Conservation (phyloP, 2,888 invertebrate species). For the Ochropleura leucogaster region DNA sequence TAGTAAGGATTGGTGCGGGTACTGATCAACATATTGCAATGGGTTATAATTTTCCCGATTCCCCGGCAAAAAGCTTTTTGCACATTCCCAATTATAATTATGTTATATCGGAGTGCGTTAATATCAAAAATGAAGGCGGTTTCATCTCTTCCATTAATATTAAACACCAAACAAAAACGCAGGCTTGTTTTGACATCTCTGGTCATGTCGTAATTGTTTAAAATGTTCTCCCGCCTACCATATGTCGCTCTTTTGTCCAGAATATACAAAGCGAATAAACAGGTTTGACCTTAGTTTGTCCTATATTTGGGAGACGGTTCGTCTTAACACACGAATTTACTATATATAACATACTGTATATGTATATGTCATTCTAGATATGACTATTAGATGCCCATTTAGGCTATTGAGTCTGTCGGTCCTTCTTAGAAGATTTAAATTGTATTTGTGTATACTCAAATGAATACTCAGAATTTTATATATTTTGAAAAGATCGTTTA, state of each 20-base stretch:
- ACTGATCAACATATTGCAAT: background rate
- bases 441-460: too few species aligned
- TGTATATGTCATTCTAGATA: too few species aligned
- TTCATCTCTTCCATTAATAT: constrained; percentile 10
- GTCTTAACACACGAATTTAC: background rate
- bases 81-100: background rate
- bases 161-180: constrained; percentile 24
- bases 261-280: constrained; percentile 69
- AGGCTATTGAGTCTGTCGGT: background rate
- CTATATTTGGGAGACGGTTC: constrained; percentile 32
- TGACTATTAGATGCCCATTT: constrained; percentile 9
- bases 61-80: background rate
- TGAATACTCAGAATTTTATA: too few species aligned
- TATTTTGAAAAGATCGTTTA: too few species aligned
- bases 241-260: constrained; percentile 70
- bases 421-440: background rate
- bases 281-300: constrained; percentile 43
- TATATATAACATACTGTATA: background rate
- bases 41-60: background rate
- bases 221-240: constrained; percentile 76
- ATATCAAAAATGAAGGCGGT: background rate
- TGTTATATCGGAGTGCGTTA: background rate
- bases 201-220: constrained; percentile 71
- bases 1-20: too few species aligned
- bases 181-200: constrained; percentile 20